phyloP scores from a whole-genome alignment of 2,113 vertebrate genomes.

The Mobula birostris region DNA sequence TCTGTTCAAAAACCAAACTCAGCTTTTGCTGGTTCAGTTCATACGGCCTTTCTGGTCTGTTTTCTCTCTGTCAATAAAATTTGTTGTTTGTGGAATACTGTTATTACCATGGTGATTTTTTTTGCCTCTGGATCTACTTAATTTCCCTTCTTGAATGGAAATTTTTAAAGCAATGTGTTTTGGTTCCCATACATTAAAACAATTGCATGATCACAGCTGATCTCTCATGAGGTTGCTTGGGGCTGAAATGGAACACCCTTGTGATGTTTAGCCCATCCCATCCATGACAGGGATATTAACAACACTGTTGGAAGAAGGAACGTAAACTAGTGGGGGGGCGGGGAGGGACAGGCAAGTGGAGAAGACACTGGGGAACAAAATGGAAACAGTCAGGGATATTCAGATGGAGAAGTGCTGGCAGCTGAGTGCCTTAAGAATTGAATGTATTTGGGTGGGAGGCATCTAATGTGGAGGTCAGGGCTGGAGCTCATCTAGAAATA shows the following conservation, averaged over 20 bases:
- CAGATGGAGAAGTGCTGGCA: background rate
- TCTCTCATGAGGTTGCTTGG: background rate
- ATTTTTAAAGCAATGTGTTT: background rate
- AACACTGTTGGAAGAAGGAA: background rate
- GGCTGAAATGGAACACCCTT: background rate
- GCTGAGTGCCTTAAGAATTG: background rate
- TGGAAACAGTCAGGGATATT: background rate
- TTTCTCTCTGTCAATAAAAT: background rate
- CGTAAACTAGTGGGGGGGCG: background rate
- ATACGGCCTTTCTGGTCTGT: background rate
- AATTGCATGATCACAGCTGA: background rate
- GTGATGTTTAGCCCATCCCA: background rate
- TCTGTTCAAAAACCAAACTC: background rate
- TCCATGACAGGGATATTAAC: background rate
- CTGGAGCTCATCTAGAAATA: background rate
- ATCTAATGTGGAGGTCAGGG: background rate
- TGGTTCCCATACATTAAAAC: background rate
- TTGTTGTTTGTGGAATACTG: constrained; percentile 15
- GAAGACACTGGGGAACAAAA: background rate
- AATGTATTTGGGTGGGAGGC: too few species aligned
- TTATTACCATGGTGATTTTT: constrained; percentile 14
- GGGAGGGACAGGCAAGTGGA: background rate
- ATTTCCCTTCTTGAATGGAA: background rate
- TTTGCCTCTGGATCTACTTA: background rate
- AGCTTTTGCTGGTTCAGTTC: constrained; percentile 16